A percentile compares a stretch with the other conserved stretches of the same genome.
These are phyloP conservation scores for Cephalopachus bancanus DNA, from an alignment of 2,797 vertebrate genomes.

Conservation along the genomic window DNA sequence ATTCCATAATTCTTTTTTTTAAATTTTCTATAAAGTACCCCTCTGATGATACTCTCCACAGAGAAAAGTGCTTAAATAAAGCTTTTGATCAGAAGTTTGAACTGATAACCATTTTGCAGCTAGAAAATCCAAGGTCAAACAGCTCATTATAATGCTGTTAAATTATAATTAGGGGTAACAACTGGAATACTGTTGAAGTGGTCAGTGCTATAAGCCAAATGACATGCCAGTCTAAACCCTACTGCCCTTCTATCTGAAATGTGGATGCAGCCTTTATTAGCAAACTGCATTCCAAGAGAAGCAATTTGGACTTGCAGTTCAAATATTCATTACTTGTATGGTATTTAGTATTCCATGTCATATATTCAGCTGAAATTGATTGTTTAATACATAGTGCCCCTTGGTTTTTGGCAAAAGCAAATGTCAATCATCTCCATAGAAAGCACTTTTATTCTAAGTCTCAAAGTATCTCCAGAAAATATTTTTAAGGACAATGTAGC, in stretches of 20 bases:
- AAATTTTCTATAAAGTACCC: conserved; percentile 28
- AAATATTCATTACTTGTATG: not conserved
- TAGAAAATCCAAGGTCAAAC: conserved; percentile 62
- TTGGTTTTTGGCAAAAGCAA: conserved; percentile 28
- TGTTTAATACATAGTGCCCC: conserved; percentile 5
- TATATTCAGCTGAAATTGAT: not conserved
- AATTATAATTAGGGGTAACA: not conserved
- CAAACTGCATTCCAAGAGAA: conserved; percentile 12
- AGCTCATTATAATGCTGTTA: conserved; percentile 54
- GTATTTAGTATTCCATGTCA: not conserved
- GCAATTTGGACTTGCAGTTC: not conserved
- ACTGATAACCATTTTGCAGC: conserved; percentile 21
- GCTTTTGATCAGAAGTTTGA: conserved; percentile 54
- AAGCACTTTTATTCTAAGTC: not conserved
- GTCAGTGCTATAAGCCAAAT: not conserved
- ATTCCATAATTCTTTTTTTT: not conserved
- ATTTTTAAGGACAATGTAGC: not conserved
- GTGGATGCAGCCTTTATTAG: not conserved
- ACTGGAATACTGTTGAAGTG: not conserved
- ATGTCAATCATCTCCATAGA: not conserved
- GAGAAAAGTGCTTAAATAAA: not conserved
- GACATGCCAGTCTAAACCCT: not conserved
- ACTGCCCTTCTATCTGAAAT: not conserved
- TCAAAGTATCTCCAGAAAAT: not conserved
- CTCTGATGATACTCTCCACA: not conserved